phyloP scores from a whole-genome alignment of 2,888 invertebrate species.

The Zaprionus bogoriensis region DNA sequence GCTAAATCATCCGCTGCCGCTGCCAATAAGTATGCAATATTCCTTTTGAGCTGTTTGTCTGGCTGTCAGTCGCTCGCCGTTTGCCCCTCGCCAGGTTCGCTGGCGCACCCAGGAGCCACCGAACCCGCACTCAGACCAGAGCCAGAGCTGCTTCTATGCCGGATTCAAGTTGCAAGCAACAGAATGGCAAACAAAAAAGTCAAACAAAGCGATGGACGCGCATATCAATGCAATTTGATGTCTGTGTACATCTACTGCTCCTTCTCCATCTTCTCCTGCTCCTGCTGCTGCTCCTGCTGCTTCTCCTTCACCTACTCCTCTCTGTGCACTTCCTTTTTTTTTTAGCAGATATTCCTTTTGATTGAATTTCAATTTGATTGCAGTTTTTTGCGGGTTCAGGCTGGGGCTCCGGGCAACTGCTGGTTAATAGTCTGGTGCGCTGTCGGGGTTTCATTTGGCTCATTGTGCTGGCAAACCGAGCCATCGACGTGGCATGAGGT shows the following conservation, averaged over 20 bases:
- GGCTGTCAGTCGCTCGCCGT: slow-evolving; percentile 43
- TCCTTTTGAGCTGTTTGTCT: slow-evolving; percentile 66
- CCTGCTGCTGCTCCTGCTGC: not conserved
- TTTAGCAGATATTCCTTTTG: slow-evolving; percentile 60
- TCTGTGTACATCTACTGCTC: slow-evolving; percentile 48
- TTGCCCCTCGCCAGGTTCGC: slow-evolving; percentile 12
- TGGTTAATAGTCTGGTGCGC: slow-evolving; percentile 43
- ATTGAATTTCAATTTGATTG: slow-evolving; percentile 73
- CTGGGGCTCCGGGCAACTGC: slow-evolving; percentile 1
- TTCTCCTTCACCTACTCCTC: not conserved
- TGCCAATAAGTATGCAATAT: slow-evolving; percentile 76
- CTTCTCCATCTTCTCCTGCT: not conserved
- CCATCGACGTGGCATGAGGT: not conserved
- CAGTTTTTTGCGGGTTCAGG: slow-evolving; percentile 39
- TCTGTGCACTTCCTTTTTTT: not conserved
- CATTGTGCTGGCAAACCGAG: slow-evolving; percentile 35
- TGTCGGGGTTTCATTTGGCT: slow-evolving; percentile 46
- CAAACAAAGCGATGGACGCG: slow-evolving; percentile 64
- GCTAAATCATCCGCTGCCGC: slow-evolving; percentile 72
- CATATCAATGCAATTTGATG: slow-evolving; percentile 71
- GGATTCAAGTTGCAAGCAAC: slow-evolving; percentile 34
- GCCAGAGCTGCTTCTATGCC: slow-evolving; percentile 6
- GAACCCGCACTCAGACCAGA: not conserved
- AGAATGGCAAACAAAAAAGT: slow-evolving; percentile 56
- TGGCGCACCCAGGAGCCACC: slow-evolving; percentile 1